Evolutionary conservation across 30 jellyfish, hydroid and myxozoan species (phyloP), one percentile per base, ranked within the genome.

Genomic region (Aurelia sp.): DNA sequence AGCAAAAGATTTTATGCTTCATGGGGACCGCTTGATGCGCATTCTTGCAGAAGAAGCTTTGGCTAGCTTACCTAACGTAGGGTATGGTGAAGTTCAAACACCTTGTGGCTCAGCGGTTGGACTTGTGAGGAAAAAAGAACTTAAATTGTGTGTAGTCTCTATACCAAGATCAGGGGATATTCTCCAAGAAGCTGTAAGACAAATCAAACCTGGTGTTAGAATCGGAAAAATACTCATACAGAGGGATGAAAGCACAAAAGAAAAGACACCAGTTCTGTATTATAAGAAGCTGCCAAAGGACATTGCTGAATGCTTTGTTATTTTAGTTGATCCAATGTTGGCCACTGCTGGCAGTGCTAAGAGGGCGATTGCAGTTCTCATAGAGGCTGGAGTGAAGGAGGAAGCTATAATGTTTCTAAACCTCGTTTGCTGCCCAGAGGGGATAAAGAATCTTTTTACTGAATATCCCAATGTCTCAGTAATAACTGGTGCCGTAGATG

Each of bases 291-390:
- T 92, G 67, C 98, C 98, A n/a, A 80, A 74, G 67, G 90, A 87
- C 59, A 92, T 92, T 27, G 53, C 98, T 4, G 97, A 86, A 13
- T 81, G 98, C 40, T 92, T 86, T 66, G 97, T 86, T 35, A 85
- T 92, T 20, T 84, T 92, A n/a, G 98, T 88, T 58, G 98, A 92
- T 53, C 98, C 98, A 8, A 92, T 92, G 98, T 78, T 92, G 82
- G 98, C 98, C 33, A 92, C 98, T 63, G 98, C 95, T 52, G 98
- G 98, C 30, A 82, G 96, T 77, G 96, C 96, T 33, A 92, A 92
- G 53, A 77, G 90, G 18, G 98, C 98, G 6, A 78, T 92, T 31
- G 80, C 93, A 13, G 98, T 92, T 33, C 84, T 92, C 33, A 59
- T 86, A n/a, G 98, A 92, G 47, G 96, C 98, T 81, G 98, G 97